These are phyloP conservation scores for Venusia cambrica DNA, from an alignment of 2,888 invertebrate genomes.

Conservation along the genomic window DNA sequence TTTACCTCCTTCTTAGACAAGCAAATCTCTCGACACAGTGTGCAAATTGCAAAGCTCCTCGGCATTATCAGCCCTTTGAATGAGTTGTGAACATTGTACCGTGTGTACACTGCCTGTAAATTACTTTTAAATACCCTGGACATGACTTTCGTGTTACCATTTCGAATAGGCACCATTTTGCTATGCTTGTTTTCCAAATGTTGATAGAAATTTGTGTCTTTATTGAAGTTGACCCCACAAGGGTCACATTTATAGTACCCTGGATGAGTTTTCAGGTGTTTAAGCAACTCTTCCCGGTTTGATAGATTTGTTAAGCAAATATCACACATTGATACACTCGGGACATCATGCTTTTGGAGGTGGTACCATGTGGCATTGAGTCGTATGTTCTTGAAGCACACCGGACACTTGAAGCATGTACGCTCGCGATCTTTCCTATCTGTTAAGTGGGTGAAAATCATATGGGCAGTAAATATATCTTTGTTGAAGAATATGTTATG, in stretches of 20 bases:
- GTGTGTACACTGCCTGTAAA: rapidly evolving
- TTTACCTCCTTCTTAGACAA: slow-evolving; percentile 23
- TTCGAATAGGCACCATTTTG: not conserved
- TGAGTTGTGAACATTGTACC: slow-evolving; percentile 23
- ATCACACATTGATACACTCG: slow-evolving; percentile 41
- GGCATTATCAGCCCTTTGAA: slow-evolving; percentile 37
- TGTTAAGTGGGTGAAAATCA: slow-evolving; percentile 28
- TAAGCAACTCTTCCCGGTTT: slow-evolving; percentile 15
- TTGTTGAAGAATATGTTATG: slow-evolving; percentile 56
- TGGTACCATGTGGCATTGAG: slow-evolving; percentile 39
- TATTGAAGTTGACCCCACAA: slow-evolving; percentile 37
- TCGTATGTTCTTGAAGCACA: slow-evolving; percentile 33
- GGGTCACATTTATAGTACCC: slow-evolving; percentile 39
- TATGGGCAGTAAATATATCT: slow-evolving; percentile 37
- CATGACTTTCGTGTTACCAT: not conserved
- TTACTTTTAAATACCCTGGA: slow-evolving; percentile 24
- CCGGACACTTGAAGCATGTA: slow-evolving; percentile 36
- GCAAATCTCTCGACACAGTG: slow-evolving; percentile 53
- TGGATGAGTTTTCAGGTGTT: slow-evolving; percentile 41
- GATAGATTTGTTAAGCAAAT: slow-evolving; percentile 42
- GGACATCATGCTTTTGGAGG: slow-evolving; percentile 38
- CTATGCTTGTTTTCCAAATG: slow-evolving; percentile 39
- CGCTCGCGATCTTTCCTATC: not conserved
- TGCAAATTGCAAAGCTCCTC: slow-evolving; percentile 38
- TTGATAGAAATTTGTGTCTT: slow-evolving; percentile 25